Conservation (phyloP, 2,113 vertebrate genomes). For the Hyla sarda region DNA sequence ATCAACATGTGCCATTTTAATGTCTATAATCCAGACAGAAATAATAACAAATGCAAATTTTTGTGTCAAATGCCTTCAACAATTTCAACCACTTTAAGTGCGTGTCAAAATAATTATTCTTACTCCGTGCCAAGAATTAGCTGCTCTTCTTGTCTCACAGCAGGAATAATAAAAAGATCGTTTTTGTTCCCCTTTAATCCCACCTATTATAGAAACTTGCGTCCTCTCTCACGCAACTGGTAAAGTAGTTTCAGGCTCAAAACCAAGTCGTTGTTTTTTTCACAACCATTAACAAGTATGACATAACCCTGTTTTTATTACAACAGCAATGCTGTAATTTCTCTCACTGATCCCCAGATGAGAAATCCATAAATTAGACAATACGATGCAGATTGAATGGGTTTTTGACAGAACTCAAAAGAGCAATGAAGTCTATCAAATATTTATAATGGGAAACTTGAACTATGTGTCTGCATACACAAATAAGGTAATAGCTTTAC, state of each 20-base stretch:
- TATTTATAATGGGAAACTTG: conserved; percentile 9
- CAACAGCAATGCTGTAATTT: not conserved
- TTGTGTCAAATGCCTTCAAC: not conserved
- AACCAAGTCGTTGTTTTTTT: not conserved
- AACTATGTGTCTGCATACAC: not conserved
- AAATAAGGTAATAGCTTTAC: conserved; percentile 17
- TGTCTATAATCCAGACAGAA: too few species aligned
- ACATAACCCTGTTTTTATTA: conserved; percentile 17
- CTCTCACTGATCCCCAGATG: not conserved
- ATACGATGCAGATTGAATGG: too few species aligned
- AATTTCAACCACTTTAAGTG: not conserved
- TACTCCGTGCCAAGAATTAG: conserved; percentile 61
- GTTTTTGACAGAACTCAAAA: too few species aligned
- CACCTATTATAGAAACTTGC: conserved; percentile 50
- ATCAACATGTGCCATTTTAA: not conserved
- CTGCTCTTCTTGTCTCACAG: conserved; percentile 61
- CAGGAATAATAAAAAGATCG: conserved; percentile 61
- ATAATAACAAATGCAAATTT: not conserved
- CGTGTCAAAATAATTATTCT: conserved; percentile 44
- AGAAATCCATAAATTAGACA: too few species aligned
- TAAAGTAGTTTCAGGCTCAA: not conserved
- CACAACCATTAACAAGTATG: not conserved
- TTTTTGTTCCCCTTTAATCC: conserved; percentile 58
- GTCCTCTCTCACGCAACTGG: conserved; percentile 48
- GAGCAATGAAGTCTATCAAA: not conserved